Evolutionary conservation across 2,113 vertebrate species (phyloP).

Genomic region (Vombatus ursinus): DNA sequence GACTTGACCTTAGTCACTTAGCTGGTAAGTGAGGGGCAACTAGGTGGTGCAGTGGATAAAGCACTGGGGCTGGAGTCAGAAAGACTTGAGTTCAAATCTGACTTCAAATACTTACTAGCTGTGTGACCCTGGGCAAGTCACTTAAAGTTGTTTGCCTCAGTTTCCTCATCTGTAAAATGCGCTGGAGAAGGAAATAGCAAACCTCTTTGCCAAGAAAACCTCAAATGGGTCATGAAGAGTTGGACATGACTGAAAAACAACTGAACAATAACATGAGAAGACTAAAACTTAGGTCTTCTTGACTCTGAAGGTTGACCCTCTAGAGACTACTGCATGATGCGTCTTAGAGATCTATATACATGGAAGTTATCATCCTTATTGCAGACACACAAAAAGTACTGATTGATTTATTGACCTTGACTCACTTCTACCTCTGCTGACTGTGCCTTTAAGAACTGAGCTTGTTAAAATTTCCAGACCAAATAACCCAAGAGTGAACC

Average conservation of each 20-base stretch:
- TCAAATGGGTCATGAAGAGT: not conserved
- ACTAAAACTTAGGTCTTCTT: not conserved
- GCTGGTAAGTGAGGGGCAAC: not conserved
- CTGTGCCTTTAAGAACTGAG: not conserved
- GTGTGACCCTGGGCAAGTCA: not conserved
- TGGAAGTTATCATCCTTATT: not conserved
- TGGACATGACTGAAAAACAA: not conserved
- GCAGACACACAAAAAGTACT: not conserved
- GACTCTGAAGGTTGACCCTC: not conserved
- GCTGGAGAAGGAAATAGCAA: not conserved
- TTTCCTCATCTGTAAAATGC: not conserved
- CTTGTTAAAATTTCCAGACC: not conserved
- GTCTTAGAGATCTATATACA: not conserved
- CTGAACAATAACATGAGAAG: not conserved
- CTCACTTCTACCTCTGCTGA: not conserved
- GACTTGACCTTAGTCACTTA: not conserved
- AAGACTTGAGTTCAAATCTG: not conserved
- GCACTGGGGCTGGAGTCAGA: not conserved
- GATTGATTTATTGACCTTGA: not conserved
- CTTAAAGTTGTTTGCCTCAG: not conserved
- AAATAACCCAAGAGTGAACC: not conserved
- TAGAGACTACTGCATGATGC: not conserved
- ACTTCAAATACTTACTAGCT: not conserved
- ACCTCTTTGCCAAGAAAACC: not conserved
- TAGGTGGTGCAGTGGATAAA: not conserved